phyloP scores from a whole-genome alignment of 53 echinoderm and acorn worm species.

The Echinometra lucunter region DNA sequence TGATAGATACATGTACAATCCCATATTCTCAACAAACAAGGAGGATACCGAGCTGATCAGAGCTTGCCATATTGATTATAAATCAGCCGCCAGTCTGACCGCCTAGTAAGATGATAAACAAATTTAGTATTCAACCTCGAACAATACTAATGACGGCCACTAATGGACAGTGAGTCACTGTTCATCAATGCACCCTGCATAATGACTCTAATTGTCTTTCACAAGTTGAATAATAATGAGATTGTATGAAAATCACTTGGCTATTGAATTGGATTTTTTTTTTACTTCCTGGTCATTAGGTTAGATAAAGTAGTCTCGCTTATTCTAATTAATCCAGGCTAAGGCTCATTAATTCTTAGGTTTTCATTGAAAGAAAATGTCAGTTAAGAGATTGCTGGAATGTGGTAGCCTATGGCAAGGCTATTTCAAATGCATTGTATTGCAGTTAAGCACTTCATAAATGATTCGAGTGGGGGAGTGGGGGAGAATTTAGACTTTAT shows the following conservation, averaged over 20 bases:
- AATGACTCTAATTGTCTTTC: slow-evolving; percentile 36
- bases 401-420: background rate
- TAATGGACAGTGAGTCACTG: slow-evolving; percentile 34
- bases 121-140: slow-evolving; percentile 12
- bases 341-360: background rate
- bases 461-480: background rate
- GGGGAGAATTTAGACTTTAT: too few species aligned
- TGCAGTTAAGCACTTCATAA: background rate
- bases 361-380: background rate
- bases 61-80: background rate
- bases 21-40: too few species aligned
- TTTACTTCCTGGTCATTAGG: background rate
- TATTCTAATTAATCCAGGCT: background rate
- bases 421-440: background rate
- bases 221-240: slow-evolving; percentile 36
- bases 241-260: background rate
- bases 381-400: background rate
- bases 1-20: too few species aligned
- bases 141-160: background rate
- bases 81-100: slow-evolving; percentile 4
- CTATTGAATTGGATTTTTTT: background rate
- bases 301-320: background rate
- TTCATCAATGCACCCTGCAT: slow-evolving; percentile 30
- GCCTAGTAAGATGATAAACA: slow-evolving; percentile 8
- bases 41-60: background rate